Evolutionary conservation across 2,113 vertebrate genomes (phyloP).

Genomic region (Synchiropus splendidus): DNA sequence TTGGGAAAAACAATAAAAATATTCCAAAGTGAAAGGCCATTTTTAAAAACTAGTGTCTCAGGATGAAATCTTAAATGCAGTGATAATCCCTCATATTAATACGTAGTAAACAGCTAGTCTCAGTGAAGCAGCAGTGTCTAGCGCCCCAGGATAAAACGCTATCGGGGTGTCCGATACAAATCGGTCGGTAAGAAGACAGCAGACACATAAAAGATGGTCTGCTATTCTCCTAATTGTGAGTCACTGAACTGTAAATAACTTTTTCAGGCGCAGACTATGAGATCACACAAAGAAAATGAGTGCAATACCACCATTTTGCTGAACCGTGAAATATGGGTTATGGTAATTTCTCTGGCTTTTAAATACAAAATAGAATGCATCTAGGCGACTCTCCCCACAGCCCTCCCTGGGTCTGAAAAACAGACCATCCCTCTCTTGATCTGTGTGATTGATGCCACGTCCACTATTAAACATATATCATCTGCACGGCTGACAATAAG

Average conservation of each 20-base stretch:
- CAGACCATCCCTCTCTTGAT: slow-evolving; percentile 12
- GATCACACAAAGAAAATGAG: background rate
- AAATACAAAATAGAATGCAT: slow-evolving; percentile 29
- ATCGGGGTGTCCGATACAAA: slow-evolving; percentile 49
- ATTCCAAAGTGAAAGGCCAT: too few species aligned
- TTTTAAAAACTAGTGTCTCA: too few species aligned
- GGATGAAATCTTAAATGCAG: too few species aligned
- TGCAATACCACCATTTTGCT: background rate
- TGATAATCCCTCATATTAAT: too few species aligned
- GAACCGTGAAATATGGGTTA: slow-evolving; percentile 13
- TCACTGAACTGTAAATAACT: slow-evolving; percentile 18
- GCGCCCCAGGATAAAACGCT: slow-evolving; percentile 51
- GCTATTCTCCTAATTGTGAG: slow-evolving; percentile 33
- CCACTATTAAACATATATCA: slow-evolving; percentile 23
- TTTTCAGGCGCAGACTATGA: background rate
- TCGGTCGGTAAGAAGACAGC: slow-evolving; percentile 22
- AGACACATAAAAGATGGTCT: slow-evolving; percentile 17
- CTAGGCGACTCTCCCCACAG: slow-evolving; percentile 8
- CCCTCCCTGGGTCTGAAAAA: slow-evolving; percentile 1
- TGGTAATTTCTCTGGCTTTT: slow-evolving; percentile 17
- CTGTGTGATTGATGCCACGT: slow-evolving; percentile 17
- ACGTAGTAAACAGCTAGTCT: too few species aligned
- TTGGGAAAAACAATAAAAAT: too few species aligned
- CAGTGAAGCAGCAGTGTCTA: slow-evolving; percentile 34
- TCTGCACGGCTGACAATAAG: slow-evolving; percentile 2